Evolutionary conservation across 2,113 vertebrate genomes (phyloP).

Genomic region (Emydura subglobosa): DNA sequence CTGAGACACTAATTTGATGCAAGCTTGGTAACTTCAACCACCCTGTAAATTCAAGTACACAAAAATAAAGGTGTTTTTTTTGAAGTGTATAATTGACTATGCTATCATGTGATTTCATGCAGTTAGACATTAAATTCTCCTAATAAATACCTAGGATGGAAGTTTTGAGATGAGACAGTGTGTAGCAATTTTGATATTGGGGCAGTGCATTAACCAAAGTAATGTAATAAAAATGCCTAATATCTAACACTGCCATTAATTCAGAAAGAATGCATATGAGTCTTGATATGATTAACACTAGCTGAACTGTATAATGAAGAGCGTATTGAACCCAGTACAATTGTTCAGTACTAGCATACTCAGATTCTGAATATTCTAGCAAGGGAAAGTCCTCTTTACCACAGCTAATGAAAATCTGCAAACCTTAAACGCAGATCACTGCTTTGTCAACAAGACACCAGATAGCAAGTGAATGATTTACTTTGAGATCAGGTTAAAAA

Average conservation of each 20-base stretch:
- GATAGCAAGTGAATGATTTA: not conserved
- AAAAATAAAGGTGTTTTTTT: not conserved
- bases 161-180: rapidly evolving
- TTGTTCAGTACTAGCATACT: not conserved
- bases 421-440: not conserved
- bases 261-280: not conserved
- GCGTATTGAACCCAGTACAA: not conserved
- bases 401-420: not conserved
- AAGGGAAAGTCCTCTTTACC: not conserved
- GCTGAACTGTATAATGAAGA: not conserved
- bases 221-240: not conserved
- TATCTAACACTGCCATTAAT: not conserved
- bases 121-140: not conserved
- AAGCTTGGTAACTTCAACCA: not conserved
- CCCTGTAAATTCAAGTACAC: not conserved
- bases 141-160: not conserved
- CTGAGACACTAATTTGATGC: rapidly evolving
- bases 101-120: not conserved
- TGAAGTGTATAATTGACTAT: rapidly evolving
- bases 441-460: not conserved
- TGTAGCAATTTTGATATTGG: not conserved
- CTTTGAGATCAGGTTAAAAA: not conserved
- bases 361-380: not conserved
- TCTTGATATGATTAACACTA: rapidly evolving
- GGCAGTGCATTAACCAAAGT: not conserved